These are phyloP conservation scores for Proisotoma minuta DNA, from an alignment of 2,888 invertebrate species.

Conservation along the genomic window DNA sequence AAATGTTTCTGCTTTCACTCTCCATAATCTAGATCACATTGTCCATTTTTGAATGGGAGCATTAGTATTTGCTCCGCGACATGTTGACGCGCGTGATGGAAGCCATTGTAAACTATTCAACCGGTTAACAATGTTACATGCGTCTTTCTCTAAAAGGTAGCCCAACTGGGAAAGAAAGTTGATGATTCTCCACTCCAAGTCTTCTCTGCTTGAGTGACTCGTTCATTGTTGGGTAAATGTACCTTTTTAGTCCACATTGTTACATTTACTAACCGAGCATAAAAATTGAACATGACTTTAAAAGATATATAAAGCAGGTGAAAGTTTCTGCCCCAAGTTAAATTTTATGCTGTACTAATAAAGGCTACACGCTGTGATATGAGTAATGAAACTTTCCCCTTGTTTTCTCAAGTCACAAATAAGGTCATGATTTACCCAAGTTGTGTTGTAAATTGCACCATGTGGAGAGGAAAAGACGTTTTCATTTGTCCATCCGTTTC, in stretches of 20 bases:
- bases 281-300: too few species aligned
- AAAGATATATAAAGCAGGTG: too few species aligned
- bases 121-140: conserved; percentile 9
- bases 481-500: not conserved
- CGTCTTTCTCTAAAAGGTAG: conserved; percentile 10
- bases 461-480: not conserved
- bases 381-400: not conserved
- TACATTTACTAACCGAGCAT: too few species aligned
- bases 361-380: too few species aligned
- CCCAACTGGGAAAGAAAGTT: not conserved
- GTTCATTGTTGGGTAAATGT: too few species aligned
- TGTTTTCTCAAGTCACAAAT: too few species aligned
- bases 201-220: not conserved
- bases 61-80: conserved; percentile 10
- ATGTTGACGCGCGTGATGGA: conserved; percentile 16
- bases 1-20: too few species aligned
- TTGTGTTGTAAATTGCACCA: not conserved
- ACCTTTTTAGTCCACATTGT: too few species aligned
- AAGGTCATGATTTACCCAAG: not conserved
- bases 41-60: not conserved
- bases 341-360: too few species aligned
- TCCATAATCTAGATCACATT: conserved; percentile 8
- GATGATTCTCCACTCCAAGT: not conserved
- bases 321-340: too few species aligned
- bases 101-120: conserved; percentile 14